Evolutionary conservation across 2,888 invertebrate genomes (phyloP).

Genomic region (Drosophila histrio): DNA sequence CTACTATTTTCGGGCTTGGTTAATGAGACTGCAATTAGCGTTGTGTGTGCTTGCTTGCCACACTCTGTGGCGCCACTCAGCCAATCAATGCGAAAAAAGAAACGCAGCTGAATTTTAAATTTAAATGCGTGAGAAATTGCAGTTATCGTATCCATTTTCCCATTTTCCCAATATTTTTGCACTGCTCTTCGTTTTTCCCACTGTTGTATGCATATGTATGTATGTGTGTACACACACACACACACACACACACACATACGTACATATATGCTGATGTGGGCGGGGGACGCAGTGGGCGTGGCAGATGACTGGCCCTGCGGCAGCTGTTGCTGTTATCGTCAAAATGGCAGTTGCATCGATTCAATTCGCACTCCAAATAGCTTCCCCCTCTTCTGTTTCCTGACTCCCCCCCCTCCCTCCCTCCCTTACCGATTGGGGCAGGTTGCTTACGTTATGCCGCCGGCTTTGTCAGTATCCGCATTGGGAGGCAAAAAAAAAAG

Average conservation of each 20-base stretch:
- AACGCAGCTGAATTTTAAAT: slow-evolving; percentile 17
- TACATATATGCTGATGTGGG: slow-evolving; percentile 13
- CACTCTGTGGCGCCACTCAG: not conserved
- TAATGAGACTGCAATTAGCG: slow-evolving; percentile 41
- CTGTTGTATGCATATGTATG: slow-evolving; percentile 49
- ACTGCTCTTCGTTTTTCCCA: not conserved
- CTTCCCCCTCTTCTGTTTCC: not conserved
- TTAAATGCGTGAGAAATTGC: slow-evolving; percentile 49
- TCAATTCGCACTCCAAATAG: slow-evolving; percentile 7
- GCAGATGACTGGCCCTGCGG: not conserved
- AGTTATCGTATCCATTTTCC: slow-evolving; percentile 32
- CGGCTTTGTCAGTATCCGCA: slow-evolving; percentile 4
- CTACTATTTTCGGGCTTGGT: not conserved
- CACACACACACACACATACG: not conserved
- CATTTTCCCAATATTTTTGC: not conserved
- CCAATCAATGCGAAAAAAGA: slow-evolving; percentile 46
- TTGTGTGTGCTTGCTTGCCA: slow-evolving; percentile 2
- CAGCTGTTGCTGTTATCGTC: slow-evolving; percentile 13
- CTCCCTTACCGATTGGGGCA: not conserved
- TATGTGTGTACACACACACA: not conserved
- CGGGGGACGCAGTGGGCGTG: slow-evolving; percentile 14
- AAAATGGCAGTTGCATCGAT: slow-evolving; percentile 22
- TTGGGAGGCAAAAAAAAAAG: not conserved
- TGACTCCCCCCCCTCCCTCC: not conserved
- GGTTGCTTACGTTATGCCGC: slow-evolving; percentile 1